Evolutionary conservation across 2,797 vertebrate genomes (phyloP).

Genomic region (Esox masquinongy): DNA sequence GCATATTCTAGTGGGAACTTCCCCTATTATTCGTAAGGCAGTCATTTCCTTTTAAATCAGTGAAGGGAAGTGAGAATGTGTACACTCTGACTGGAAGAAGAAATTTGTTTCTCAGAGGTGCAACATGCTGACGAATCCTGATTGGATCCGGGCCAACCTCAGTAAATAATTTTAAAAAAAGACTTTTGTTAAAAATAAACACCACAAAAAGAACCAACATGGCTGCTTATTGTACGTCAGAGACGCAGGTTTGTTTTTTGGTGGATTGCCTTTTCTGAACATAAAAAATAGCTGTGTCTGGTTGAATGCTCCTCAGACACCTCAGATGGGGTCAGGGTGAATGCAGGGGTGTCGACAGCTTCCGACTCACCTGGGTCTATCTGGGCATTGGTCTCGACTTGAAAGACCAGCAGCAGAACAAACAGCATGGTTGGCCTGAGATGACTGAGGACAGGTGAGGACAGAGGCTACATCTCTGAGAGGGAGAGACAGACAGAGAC

Average conservation of each 20-base stretch:
- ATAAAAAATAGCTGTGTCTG: too few relatives aligned
- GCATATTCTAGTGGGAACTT: neutral
- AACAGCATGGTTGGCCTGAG: conserved; percentile 84
- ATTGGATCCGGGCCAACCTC: neutral
- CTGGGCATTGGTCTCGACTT: conserved; percentile 74
- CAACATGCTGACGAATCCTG: neutral
- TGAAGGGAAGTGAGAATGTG: neutral
- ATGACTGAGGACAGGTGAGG: conserved; percentile 62
- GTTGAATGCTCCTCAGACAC: too few relatives aligned
- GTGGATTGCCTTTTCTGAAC: too few relatives aligned
- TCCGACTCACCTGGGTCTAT: conserved; percentile 81
- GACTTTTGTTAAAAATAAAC: too few relatives aligned
- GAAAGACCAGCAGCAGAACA: conserved; percentile 83
- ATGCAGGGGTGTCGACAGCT: neutral
- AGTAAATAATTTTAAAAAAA: too few relatives aligned
- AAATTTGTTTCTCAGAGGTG: neutral
- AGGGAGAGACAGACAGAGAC: conserved; percentile 6
- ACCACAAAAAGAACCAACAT: too few relatives aligned
- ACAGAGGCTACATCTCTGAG: conserved; percentile 77
- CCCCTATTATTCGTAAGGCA: neutral
- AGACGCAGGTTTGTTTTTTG: too few relatives aligned
- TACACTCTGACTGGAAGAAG: neutral
- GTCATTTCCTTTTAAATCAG: neutral
- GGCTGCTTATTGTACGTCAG: neutral
- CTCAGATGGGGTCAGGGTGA: too few relatives aligned